Base-by-base conservation (phyloP, 2,797 vertebrate species). In the Megaceryle alcyon region DNA sequence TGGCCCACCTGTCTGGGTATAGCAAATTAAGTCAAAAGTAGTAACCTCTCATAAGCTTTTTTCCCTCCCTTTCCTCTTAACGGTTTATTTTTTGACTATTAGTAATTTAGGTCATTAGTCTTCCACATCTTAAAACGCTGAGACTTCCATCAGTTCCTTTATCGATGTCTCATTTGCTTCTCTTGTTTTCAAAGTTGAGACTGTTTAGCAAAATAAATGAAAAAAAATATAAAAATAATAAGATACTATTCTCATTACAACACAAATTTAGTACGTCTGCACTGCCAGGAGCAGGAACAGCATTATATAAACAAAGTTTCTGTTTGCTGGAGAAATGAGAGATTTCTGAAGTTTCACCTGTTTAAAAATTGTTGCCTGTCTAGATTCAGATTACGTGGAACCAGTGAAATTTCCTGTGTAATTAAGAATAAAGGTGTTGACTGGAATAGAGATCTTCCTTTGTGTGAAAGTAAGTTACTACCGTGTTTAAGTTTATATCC, bases 381-480 rank as follows among this genome's bases (percentile, higher is more conserved):
- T 73, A 98, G 98, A 2, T 98, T 60, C 94, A 66, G 75, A 23
- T 39, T 98, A 64, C 0, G 1, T 49, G 98, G 98, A 37, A 0
- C 0, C 10, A 0, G 1, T 9, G 4, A 23, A 59, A 14, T 94
- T 37, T 0, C 23, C 25, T 98, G 98, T 91, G 9, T 18, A 1
- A 3, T 97, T 77, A 6, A 5, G 65, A 2, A 1, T 8, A 12
- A 0, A 9, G 3, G 0, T 4, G 51, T 97, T 84, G 5, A 0
- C 4, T 98, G 98, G 98, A 18, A 1, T 35, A 28, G 12, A 72
- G 0, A 0, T 4, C 2, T 82, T 43, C 97, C 98, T 59, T 0
- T 4, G 3, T 98, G 98, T 97, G 71, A 97, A 37, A 82, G 98
- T 98, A 68, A 97, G 97, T 78, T 37, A 22, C 25, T 88, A 6